Evolutionary conservation across 2,888 invertebrate species (phyloP).

Genomic region (Exephanes ischioxanthus): DNA sequence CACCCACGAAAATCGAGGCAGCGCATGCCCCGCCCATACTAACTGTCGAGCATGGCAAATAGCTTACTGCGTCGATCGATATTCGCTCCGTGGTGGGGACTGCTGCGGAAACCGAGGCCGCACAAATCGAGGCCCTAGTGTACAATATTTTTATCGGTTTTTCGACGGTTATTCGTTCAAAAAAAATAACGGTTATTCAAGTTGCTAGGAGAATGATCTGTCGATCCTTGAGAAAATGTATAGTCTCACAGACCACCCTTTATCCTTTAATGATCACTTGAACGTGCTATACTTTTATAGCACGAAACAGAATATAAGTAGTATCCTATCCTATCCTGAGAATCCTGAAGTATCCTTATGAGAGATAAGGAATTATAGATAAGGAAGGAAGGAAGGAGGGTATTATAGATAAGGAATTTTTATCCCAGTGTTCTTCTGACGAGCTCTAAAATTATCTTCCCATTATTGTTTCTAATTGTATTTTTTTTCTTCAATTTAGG

Average conservation of each 20-base stretch:
- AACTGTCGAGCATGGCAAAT: too few species aligned
- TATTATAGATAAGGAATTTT: background rate
- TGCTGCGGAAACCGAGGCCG: too few species aligned
- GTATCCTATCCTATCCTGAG: background rate
- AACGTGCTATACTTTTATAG: background rate
- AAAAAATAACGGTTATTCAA: too few species aligned
- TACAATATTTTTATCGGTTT: too few species aligned
- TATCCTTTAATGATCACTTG: background rate
- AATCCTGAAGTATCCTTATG: background rate
- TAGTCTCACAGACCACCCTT: background rate
- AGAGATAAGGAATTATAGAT: background rate
- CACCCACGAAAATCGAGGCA: too few species aligned
- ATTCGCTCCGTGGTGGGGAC: too few species aligned
- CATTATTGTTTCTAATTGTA: constrained; percentile 32
- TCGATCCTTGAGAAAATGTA: background rate
- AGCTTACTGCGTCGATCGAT: too few species aligned
- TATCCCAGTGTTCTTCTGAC: background rate
- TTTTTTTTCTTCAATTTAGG: constrained; percentile 69
- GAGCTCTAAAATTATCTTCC: background rate
- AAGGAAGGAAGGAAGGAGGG: too few species aligned
- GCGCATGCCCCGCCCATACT: too few species aligned
- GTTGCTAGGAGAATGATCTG: background rate
- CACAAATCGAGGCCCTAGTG: too few species aligned
- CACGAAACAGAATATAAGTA: background rate
- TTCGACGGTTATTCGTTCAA: too few species aligned